Percentiles rank a stretch among this genome's conserved stretches.
Evolutionary conservation across 2,113 vertebrate species (phyloP).

Genomic region (Mastomys coucha): DNA sequence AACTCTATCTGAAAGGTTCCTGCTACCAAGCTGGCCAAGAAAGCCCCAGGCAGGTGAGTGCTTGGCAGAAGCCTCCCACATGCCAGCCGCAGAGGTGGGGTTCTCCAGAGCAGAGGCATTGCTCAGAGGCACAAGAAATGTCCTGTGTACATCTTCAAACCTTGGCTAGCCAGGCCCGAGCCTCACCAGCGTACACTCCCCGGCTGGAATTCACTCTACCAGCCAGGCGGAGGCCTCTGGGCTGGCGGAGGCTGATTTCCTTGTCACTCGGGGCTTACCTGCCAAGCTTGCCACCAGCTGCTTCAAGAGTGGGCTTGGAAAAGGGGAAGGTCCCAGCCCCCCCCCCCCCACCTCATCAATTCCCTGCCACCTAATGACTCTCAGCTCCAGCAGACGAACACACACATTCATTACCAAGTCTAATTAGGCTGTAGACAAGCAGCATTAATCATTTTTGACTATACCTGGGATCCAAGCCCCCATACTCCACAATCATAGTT

Average conservation of each 20-base stretch:
- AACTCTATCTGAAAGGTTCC: not conserved
- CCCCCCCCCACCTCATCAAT: not conserved
- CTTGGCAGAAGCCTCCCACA: not conserved
- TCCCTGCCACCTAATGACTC: slow-evolving; percentile 30
- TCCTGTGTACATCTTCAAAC: not conserved
- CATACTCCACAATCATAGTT: slow-evolving; percentile 72
- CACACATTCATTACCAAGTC: slow-evolving; percentile 77
- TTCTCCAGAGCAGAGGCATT: not conserved
- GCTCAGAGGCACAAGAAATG: not conserved
- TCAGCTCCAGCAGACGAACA: slow-evolving; percentile 47
- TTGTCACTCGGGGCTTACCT: not conserved
- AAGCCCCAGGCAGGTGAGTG: not conserved
- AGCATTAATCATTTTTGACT: slow-evolving; percentile 79
- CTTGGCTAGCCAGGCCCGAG: not conserved
- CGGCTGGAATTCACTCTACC: not conserved
- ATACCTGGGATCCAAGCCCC: slow-evolving; percentile 75
- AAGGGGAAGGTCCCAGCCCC: not conserved
- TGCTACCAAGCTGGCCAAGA: not conserved
- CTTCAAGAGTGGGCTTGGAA: not conserved
- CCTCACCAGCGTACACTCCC: too few species aligned
- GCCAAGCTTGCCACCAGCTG: not conserved
- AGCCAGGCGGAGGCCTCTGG: not conserved
- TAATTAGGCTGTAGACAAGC: slow-evolving; percentile 77
- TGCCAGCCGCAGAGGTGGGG: not conserved
- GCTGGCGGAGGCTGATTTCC: not conserved